Base-by-base conservation (phyloP, 2,113 vertebrate genomes). In the Phrynosoma blainvillii region DNA sequence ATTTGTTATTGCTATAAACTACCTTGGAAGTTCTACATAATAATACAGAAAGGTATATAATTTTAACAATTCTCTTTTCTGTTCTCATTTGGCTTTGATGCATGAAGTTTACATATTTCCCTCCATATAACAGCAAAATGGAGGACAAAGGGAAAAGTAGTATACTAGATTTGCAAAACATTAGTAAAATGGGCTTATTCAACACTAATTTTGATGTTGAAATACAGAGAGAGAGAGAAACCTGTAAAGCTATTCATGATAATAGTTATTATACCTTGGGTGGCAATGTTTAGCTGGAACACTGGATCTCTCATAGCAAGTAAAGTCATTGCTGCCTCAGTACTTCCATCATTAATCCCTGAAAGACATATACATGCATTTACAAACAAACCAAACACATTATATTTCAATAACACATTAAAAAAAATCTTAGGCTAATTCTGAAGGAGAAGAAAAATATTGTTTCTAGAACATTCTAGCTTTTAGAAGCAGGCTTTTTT, bases 271-370 rank as follows among this genome's bases (percentile, higher is more conserved):
- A 90, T 97, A 97, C 96, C 96, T 89, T 95, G 94, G 85, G 74
- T 68, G 25, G 42, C 88, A 74, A 91, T 89, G 87, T 93, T 95
- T 81, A 97, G 93, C 89, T 97, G 96, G 88, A 97, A 95, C 76
- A 88, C 93, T 78, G 97, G 92, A 92, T 97, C 97, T 90, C 98
- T 96, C 73, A 99, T 98, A 88, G 98, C 97, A 94, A 99, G 96
- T 87, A 99, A 96, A 71, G 98, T 98, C 94, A 98, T 97, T 80
- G 98, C 98, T 65, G 98, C 98, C 95, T 99, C 98, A 2, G 98
- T 95, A 91, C 98, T 98, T 95, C 98, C 97, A 89, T 98, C 97
- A 0, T 91, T 97, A 92, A 94, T 84, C 84, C 94, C 97, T 98
- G 83, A 90, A 85, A 96, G 54, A 92, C 91, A 74, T 84, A 27